Conservation (phyloP, 2,113 vertebrate species). For the Propithecus coquereli region DNA sequence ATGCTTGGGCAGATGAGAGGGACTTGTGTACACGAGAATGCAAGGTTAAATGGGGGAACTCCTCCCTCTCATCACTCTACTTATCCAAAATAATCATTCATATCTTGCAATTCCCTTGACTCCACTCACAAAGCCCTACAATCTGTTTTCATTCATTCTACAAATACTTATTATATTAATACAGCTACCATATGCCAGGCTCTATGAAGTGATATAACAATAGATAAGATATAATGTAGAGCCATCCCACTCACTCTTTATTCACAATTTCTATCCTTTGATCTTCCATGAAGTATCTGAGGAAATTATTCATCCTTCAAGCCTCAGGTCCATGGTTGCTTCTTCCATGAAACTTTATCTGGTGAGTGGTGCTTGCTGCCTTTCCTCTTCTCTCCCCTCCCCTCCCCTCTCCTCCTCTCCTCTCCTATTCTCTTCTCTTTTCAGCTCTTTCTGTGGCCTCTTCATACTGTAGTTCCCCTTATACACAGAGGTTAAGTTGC, state of each 20-base stretch:
- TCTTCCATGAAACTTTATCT: background rate
- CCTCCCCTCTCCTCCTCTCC: background rate
- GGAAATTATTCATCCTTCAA: background rate
- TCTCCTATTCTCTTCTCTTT: background rate
- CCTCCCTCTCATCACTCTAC: background rate
- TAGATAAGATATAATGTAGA: background rate
- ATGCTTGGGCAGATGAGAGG: background rate
- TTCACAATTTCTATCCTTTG: background rate
- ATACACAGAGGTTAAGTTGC: background rate
- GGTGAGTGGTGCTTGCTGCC: background rate
- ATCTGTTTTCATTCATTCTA: background rate
- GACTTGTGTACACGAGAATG: background rate
- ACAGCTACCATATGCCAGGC: background rate
- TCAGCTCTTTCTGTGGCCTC: background rate
- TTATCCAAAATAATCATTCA: background rate
- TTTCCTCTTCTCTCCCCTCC: background rate
- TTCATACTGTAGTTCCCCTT: background rate
- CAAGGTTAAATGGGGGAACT: background rate
- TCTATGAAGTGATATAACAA: background rate
- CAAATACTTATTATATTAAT: background rate
- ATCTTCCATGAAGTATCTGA: background rate
- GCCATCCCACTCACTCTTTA: background rate
- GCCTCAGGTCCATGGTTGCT: background rate
- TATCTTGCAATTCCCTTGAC: background rate
- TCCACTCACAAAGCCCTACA: background rate